These are phyloP conservation scores for Neolamprologus sp. DNA, from an alignment of 2,113 vertebrate species.

Conservation along the genomic window DNA sequence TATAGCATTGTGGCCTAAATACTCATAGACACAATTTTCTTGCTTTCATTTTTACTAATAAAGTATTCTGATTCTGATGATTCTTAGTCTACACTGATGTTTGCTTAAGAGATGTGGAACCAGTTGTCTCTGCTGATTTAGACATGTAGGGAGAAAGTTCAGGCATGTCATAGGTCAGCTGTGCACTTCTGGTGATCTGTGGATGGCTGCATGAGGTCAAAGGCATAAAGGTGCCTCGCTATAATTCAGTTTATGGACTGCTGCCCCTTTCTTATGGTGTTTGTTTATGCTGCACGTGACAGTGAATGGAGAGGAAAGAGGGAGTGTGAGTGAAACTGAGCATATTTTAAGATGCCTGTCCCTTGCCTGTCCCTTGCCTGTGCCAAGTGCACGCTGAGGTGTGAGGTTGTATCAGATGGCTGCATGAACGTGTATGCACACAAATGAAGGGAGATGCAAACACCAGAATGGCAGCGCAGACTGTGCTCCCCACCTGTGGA, in stretches of 20 bases:
- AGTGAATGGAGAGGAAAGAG: not conserved
- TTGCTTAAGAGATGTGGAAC: not conserved
- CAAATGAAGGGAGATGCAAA: not conserved
- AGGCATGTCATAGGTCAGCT: not conserved
- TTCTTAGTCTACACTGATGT: not conserved
- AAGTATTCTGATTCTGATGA: not conserved
- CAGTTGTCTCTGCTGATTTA: not conserved
- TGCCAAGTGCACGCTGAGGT: slow-evolving; percentile 54
- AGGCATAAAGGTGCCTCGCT: not conserved
- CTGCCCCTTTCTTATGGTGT: not conserved
- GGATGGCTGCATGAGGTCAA: not conserved
- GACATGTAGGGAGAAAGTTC: not conserved
- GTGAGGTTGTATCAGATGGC: slow-evolving; percentile 49
- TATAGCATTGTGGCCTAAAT: not conserved
- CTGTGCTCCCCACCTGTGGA: slow-evolving; percentile 12
- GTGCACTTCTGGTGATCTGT: not conserved
- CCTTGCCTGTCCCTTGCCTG: not conserved
- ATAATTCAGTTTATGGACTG: not conserved
- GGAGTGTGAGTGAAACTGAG: not conserved
- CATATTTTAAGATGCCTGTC: not conserved
- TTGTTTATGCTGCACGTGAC: not conserved
- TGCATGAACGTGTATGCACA: not conserved
- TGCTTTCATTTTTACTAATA: not conserved
- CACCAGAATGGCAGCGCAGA: not conserved
- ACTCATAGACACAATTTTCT: not conserved